These are phyloP conservation scores for Drosophila yakuba DNA, from an alignment of 1,140 invertebrate genomes.

Conservation along the genomic window DNA sequence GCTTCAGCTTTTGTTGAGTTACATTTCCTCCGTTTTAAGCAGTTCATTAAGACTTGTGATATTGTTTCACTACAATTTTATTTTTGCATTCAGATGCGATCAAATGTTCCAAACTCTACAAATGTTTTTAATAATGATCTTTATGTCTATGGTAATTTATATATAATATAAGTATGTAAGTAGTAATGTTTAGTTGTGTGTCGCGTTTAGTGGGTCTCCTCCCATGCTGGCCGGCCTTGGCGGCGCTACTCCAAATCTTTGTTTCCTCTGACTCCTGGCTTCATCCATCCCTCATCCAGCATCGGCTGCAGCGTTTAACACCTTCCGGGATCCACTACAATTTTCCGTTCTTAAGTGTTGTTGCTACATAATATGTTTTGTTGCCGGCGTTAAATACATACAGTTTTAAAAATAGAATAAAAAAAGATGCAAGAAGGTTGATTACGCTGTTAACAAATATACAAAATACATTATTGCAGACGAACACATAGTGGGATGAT, in stretches of 20 bases:
- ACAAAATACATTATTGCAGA: constrained; percentile 36
- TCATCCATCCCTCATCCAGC: constrained; percentile 26
- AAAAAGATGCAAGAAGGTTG: constrained; percentile 75
- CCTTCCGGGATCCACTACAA: constrained; percentile 63
- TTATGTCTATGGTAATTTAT: constrained; percentile 71
- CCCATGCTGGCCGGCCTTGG: constrained; percentile 24
- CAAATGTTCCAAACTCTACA: constrained; percentile 77
- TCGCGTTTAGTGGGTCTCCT: constrained; percentile 62
- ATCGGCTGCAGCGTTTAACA: constrained; percentile 47
- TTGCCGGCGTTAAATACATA: constrained; percentile 80
- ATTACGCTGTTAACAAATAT: constrained; percentile 72
- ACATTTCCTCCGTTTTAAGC: not conserved
- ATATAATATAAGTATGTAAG: constrained; percentile 76
- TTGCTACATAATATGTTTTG: constrained; percentile 77
- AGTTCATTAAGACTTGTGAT: not conserved
- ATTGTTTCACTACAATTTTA: constrained; percentile 71
- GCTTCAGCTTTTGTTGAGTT: too few species aligned
- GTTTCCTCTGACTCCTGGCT: not conserved
- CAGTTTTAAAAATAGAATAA: constrained; percentile 82
- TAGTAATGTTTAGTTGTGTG: constrained; percentile 68
- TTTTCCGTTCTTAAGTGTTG: constrained; percentile 78
- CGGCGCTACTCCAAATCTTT: constrained; percentile 1
- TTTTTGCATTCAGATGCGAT: constrained; percentile 79
- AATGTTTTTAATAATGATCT: constrained; percentile 64
- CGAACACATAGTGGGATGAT: constrained; percentile 10